These are phyloP conservation scores for Tribolium madens DNA, from an alignment of 1,140 invertebrate species.

Conservation along the genomic window DNA sequence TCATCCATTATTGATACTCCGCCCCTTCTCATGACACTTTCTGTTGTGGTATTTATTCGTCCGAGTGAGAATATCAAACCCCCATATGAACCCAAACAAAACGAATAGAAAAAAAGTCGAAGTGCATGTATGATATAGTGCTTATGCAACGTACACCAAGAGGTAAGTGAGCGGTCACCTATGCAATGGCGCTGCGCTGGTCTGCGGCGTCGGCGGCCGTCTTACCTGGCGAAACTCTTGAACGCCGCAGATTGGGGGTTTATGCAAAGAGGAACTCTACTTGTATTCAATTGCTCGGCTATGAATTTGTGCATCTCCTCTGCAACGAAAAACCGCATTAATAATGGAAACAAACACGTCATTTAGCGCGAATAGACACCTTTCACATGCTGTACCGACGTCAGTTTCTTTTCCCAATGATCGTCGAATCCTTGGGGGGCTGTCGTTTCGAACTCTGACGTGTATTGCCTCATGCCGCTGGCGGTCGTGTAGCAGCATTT, in stretches of 20 bases:
- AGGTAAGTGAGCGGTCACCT: constrained; percentile 70
- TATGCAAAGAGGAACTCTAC: constrained; percentile 96
- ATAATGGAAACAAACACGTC: not conserved
- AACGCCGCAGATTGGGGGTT: constrained; percentile 99
- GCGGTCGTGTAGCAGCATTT: constrained; percentile 92
- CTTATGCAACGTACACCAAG: constrained; percentile 68
- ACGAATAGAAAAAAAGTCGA: constrained; percentile 3
- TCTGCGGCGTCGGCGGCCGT: constrained; percentile 65
- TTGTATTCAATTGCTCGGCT: constrained; percentile 93
- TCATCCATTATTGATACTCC: not conserved
- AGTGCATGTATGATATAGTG: constrained; percentile 33
- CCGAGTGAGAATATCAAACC: not conserved
- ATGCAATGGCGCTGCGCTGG: constrained; percentile 67
- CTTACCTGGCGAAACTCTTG: constrained; percentile 99
- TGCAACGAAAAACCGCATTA: constrained; percentile 69
- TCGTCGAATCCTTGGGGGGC: constrained; percentile 92
- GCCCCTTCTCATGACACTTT: constrained; percentile 17
- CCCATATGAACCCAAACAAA: not conserved
- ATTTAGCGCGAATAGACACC: constrained; percentile 69
- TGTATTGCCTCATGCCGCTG: constrained; percentile 86
- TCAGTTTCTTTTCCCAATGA: constrained; percentile 93
- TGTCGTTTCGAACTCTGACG: constrained; percentile 92
- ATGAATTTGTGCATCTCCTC: constrained; percentile 99
- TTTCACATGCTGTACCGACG: constrained; percentile 93
- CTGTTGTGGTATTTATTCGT: not conserved